Conservation (phyloP, 2,888 invertebrate genomes). For the Ashinkailepas kermadecensis region DNA sequence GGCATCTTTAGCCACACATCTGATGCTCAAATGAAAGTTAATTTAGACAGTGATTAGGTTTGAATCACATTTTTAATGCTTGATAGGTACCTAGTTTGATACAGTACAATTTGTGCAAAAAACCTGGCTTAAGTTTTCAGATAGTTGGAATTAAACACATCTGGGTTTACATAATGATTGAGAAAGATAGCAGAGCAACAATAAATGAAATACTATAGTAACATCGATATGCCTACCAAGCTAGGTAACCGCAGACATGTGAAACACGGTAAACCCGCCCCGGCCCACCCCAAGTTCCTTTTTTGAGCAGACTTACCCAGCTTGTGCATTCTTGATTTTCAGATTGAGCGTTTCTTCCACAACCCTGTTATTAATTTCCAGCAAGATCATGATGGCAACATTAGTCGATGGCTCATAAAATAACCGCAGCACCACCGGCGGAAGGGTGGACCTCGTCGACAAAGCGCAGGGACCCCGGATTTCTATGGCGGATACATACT, state of each 20-base stretch:
- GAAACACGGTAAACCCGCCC: not conserved
- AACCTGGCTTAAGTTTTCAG: no score
- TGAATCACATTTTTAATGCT: no score
- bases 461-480: conserved; percentile 2
- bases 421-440: not conserved
- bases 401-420: not conserved
- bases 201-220: no score
- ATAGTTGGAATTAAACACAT: no score
- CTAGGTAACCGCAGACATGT: not conserved
- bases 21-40: no score
- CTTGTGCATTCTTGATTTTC: conserved; percentile 91
- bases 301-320: conserved; percentile 67
- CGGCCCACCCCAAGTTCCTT: conserved; percentile 1
- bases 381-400: conserved; percentile 67
- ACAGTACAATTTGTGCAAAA: no score
- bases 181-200: no score
- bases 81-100: no score
- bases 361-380: conserved; percentile 99
- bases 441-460: conserved; percentile 11
- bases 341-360: conserved; percentile 92
- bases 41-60: no score
- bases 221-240: no score
- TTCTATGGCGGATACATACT: not conserved
- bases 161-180: no score
- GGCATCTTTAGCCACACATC: no score